Evolutionary conservation across 1,140 invertebrate species (phyloP).

Genomic region (Elymnias hypermnestra): DNA sequence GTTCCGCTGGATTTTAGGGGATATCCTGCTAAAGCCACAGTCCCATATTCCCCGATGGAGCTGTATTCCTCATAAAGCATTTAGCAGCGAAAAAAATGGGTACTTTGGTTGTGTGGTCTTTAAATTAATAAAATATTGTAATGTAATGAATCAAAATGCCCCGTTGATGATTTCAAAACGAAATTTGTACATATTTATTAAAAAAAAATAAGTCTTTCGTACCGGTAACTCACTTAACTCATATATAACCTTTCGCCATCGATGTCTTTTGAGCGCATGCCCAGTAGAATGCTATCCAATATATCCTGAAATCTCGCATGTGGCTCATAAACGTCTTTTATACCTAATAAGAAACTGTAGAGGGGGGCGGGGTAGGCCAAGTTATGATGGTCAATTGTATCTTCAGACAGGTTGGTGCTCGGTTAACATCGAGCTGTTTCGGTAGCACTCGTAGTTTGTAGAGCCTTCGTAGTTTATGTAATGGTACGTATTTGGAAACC

Average conservation of each 20-base stretch:
- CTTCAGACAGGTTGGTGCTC: constrained; percentile 35
- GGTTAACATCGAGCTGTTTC: constrained; percentile 23
- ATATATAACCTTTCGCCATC: constrained; percentile 10
- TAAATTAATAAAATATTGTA: too few relatives aligned
- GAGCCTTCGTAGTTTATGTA: constrained; percentile 30
- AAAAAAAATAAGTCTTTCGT: too few relatives aligned
- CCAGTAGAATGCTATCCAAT: constrained; percentile 10
- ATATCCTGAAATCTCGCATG: constrained; percentile 14
- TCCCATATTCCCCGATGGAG: too few relatives aligned
- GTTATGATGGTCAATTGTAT: constrained; percentile 19
- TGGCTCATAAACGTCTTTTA: constrained; percentile 8
- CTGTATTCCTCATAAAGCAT: too few relatives aligned
- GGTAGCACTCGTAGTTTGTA: constrained; percentile 21
- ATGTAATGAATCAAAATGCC: too few relatives aligned
- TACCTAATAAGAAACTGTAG: constrained; percentile 6
- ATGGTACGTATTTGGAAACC: constrained; percentile 29
- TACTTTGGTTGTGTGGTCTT: too few relatives aligned
- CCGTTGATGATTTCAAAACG: too few relatives aligned
- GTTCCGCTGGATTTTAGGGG: too few relatives aligned
- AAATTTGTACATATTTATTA: too few relatives aligned
- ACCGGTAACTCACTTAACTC: too few relatives aligned
- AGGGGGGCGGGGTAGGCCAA: constrained; percentile 7
- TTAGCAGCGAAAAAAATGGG: too few relatives aligned
- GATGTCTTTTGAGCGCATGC: constrained; percentile 28
- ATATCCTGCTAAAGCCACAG: too few relatives aligned